These are phyloP conservation scores for Eulemur rubriventer DNA, from an alignment of 2,797 vertebrate species.

Conservation along the genomic window DNA sequence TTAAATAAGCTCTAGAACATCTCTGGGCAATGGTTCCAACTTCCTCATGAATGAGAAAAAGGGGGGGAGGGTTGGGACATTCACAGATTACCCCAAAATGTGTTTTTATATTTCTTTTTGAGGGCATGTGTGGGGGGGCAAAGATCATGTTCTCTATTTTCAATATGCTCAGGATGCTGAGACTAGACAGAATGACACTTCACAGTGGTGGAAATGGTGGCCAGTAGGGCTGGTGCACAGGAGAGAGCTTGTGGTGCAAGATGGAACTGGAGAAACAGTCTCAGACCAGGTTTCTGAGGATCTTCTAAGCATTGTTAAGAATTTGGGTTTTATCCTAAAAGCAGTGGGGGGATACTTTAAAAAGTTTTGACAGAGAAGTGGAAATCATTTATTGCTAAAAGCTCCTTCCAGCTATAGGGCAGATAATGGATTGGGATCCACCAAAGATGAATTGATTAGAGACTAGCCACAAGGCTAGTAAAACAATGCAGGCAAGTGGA, in stretches of 20 bases:
- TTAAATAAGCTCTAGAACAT: background rate
- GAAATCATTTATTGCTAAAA: background rate
- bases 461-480: background rate
- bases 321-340: background rate
- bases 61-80: background rate
- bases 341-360: background rate
- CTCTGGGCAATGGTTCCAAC: background rate
- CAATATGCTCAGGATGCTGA: background rate
- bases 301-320: background rate
- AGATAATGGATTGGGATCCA: background rate
- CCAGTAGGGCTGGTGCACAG: fast-evolving
- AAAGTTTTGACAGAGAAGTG: background rate
- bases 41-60: background rate
- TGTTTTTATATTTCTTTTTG: background rate
- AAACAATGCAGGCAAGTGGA: background rate
- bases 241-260: fast-evolving
- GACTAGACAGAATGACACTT: background rate
- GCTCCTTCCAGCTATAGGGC: background rate
- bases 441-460: background rate
- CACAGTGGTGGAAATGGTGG: background rate
- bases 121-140: background rate
- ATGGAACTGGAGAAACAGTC: background rate
- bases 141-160: background rate
- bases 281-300: background rate
- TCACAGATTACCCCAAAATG: background rate